phyloP scores from a whole-genome alignment of 1,140 invertebrate genomes.

The Venturia canescens region DNA sequence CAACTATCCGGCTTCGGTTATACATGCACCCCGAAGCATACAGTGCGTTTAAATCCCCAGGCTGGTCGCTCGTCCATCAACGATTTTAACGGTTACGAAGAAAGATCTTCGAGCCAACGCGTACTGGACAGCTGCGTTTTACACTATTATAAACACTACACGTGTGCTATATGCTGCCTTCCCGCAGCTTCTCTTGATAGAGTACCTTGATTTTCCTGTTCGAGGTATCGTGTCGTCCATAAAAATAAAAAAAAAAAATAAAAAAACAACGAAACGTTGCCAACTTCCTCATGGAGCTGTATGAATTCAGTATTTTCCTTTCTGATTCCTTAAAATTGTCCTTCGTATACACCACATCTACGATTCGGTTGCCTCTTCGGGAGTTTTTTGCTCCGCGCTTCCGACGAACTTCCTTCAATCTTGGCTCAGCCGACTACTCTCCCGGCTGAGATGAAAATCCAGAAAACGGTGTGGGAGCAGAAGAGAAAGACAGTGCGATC shows the following conservation, averaged over 20 bases:
- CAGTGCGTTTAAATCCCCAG: slow-evolving; percentile 29
- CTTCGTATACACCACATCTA: background rate
- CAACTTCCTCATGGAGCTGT: background rate
- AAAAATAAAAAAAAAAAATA: no score
- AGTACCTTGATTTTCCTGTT: slow-evolving; percentile 37
- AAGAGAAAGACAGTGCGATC: background rate
- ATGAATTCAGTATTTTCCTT: background rate
- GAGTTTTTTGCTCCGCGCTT: background rate
- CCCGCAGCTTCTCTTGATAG: slow-evolving; percentile 21
- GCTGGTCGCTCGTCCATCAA: slow-evolving; percentile 44
- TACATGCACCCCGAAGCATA: background rate
- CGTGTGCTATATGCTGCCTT: slow-evolving; percentile 9
- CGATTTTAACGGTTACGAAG: slow-evolving; percentile 49
- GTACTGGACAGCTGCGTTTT: slow-evolving; percentile 25
- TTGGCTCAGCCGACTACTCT: background rate
- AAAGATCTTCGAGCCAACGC: slow-evolving; percentile 24
- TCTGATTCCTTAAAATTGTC: background rate
- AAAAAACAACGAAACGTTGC: slow-evolving; percentile 10
- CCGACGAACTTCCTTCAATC: background rate
- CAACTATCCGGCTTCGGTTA: background rate
- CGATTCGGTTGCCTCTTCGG: no score
- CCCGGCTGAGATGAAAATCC: no score
- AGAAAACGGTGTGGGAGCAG: no score
- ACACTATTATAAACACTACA: slow-evolving; percentile 18
- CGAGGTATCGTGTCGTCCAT: background rate